These are phyloP conservation scores for Amphipyra tragopoginis DNA, from an alignment of 2,888 invertebrate species.

Conservation along the genomic window DNA sequence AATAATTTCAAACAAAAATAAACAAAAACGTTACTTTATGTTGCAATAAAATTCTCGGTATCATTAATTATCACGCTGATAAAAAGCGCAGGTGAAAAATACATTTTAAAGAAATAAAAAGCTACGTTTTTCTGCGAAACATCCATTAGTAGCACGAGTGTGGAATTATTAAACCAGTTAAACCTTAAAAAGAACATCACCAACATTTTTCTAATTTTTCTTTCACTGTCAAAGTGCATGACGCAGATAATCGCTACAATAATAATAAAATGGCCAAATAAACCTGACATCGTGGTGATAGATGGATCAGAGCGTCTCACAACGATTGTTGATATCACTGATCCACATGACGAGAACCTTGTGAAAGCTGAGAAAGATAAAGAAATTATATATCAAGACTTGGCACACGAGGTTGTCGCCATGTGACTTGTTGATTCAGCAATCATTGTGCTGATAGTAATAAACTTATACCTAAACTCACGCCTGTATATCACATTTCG, in stretches of 20 bases:
- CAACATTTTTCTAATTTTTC: slow-evolving; percentile 10
- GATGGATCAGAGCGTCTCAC: no score
- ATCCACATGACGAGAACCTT: no score
- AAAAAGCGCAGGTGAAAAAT: slow-evolving; percentile 22
- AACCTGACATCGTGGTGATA: no score
- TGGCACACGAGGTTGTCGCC: no score
- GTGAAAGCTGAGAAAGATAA: no score
- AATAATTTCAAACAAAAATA: slow-evolving; percentile 3
- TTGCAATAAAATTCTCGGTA: slow-evolving; percentile 19
- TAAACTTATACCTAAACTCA: no score
- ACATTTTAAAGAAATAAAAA: slow-evolving; percentile 21
- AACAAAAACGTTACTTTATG: background rate
- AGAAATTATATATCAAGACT: no score
- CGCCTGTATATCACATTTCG: no score
- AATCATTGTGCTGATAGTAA: no score
- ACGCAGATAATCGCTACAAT: slow-evolving; percentile 29
- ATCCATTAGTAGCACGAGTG: slow-evolving; percentile 26
- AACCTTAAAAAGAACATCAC: slow-evolving; percentile 10
- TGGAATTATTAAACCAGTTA: slow-evolving; percentile 33
- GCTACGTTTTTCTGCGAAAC: slow-evolving; percentile 23
- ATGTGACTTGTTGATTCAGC: no score
- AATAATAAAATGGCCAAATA: no score
- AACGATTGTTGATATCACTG: no score
- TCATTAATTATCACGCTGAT: slow-evolving; percentile 23
- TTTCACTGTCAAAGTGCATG: slow-evolving; percentile 14